These are phyloP conservation scores for Vesta saturnalis DNA, from an alignment of 2,888 invertebrate species.

Conservation along the genomic window DNA sequence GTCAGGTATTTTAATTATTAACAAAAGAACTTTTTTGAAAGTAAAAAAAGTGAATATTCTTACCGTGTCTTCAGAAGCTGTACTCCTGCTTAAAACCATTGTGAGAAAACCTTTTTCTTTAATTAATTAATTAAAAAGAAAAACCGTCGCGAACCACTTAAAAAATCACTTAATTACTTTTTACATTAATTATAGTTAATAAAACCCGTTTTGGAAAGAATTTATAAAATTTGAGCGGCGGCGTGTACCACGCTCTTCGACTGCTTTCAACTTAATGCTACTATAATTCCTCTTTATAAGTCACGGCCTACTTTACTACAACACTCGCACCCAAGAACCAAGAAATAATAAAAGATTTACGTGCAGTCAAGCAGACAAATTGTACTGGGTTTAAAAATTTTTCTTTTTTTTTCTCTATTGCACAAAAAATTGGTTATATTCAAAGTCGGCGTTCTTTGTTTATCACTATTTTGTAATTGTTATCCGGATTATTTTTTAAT, in stretches of 20 bases:
- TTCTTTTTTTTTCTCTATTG: conserved; percentile 7
- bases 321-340: conserved; percentile 33
- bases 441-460: not conserved
- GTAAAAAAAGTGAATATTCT: conserved; percentile 36
- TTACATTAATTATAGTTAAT: not conserved
- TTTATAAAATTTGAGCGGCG: not conserved
- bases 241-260: conserved; percentile 52
- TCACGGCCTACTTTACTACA: conserved; percentile 56
- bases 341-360: conserved; percentile 54
- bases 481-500: too few species aligned
- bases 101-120: conserved; percentile 25
- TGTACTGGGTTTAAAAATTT: conserved; percentile 29
- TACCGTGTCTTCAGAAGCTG: conserved; percentile 54
- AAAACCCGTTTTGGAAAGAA: conserved; percentile 6
- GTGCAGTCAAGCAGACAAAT: conserved; percentile 32
- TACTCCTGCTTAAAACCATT: conserved; percentile 55
- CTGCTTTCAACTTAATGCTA: conserved; percentile 56
- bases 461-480: too few species aligned
- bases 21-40: conserved; percentile 1
- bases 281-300: conserved; percentile 49
- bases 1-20: conserved; percentile 15
- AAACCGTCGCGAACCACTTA: conserved; percentile 15
- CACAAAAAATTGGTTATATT: not conserved
- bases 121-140: conserved; percentile 22
- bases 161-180: conserved; percentile 14